phyloP scores from a whole-genome alignment of 2,113 vertebrate genomes.

The Onychorhynchus coronatus region DNA sequence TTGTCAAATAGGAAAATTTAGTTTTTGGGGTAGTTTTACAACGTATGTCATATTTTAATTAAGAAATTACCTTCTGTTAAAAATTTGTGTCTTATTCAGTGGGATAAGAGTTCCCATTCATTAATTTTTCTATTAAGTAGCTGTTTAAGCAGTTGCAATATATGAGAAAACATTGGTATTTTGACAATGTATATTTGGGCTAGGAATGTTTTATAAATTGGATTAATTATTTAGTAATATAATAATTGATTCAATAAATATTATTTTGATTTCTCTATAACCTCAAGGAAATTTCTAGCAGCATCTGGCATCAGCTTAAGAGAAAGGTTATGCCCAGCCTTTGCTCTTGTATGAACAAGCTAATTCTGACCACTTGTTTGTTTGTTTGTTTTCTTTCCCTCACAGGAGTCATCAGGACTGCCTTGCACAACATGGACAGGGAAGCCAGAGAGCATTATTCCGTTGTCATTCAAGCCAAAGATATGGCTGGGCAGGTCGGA shows the following conservation, averaged over 20 bases:
- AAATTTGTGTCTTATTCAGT: neutral
- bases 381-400: constrained; percentile 16
- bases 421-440: constrained; percentile 94
- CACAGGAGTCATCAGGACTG: constrained; percentile 94
- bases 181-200: neutral
- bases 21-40: neutral
- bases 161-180: neutral
- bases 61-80: neutral
- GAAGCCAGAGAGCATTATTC: constrained; percentile 97
- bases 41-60: neutral
- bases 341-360: neutral
- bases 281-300: neutral
- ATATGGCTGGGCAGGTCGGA: constrained; percentile 97
- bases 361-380: neutral
- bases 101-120: neutral
- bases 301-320: neutral
- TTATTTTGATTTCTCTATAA: neutral
- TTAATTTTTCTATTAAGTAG: neutral
- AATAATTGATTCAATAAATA: neutral
- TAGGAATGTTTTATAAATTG: neutral
- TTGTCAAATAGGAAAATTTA: neutral
- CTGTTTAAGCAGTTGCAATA: neutral
- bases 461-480: constrained; percentile 98
- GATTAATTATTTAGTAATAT: neutral
- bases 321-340: neutral